Evolutionary conservation across 2,888 invertebrate genomes (phyloP), one percentile per base, ranked within the genome.

Genomic region (Tetranychus piercei): DNA sequence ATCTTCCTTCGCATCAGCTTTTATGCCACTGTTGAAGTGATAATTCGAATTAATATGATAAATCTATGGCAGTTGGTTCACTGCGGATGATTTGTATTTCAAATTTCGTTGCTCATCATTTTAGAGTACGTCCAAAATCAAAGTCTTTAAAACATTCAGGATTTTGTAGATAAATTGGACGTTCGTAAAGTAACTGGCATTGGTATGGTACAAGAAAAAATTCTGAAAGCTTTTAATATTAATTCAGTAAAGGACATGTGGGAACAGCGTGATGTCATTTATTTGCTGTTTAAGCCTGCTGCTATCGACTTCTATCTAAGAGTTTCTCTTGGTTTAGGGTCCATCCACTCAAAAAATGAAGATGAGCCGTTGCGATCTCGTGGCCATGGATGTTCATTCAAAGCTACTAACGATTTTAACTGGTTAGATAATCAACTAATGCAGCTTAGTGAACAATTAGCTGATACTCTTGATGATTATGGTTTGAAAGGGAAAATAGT

Each of bases 1-100:
- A 34, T 34, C 34, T 5, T 34, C 34, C 4, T 34, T 34, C 34
- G 34, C 34, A 5, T 5, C 34, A 34, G 34, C 34, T 34, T 34
- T 80, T 87, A 83, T 80, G 87, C 87, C 34, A 84, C 86, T 43
- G 87, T 87, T 1, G 87, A 87, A 80, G 85, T 85, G 77, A 79
- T 72, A 74, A 78, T 69, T 78, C 79, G 22, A 9, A 77, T 11
- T 79, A 84, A 7, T 81, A 82, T 75, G 80, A 83, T 73, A 82
- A 84, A 77, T 87, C 87, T 2, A 85, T 87, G 85, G 87, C 87
- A 67, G 87, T 87, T 43, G 87, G 87, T 1, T 80, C 84, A 6
- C 80, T 79, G 18, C 80, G 82, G 3, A 87, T 87, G 87, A 80
- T 87, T 81, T 85, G 85, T 44, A 87, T 87, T 1, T 86, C 86